Evolutionary conservation across 1,140 invertebrate species (phyloP).

Genomic region (Drosophila varians): DNA sequence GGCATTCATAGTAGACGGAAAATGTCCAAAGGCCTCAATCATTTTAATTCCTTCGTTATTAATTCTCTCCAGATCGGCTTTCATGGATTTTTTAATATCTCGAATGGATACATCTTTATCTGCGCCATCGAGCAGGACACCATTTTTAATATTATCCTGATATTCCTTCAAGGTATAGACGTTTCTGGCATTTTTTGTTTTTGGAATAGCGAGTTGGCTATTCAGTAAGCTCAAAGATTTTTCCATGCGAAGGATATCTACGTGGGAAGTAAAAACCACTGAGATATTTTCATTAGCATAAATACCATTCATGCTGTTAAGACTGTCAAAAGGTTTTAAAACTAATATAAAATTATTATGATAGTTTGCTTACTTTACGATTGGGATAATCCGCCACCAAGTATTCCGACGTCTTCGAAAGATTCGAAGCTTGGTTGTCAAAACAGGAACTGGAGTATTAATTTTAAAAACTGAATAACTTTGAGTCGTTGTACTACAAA

Average conservation of each 20-base stretch:
- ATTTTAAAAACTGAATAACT: slow-evolving; percentile 39
- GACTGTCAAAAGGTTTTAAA: slow-evolving; percentile 10
- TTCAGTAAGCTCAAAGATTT: slow-evolving; percentile 13
- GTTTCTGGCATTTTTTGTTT: not conserved
- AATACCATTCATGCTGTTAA: slow-evolving; percentile 56
- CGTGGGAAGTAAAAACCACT: slow-evolving; percentile 28
- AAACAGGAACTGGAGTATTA: slow-evolving; percentile 29
- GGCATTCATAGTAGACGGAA: slow-evolving; percentile 6
- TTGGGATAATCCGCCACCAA: slow-evolving; percentile 55
- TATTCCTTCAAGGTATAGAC: not conserved
- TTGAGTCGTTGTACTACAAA: not conserved
- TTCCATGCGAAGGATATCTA: slow-evolving; percentile 31
- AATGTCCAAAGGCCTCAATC: slow-evolving; percentile 18
- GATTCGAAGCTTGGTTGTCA: slow-evolving; percentile 44
- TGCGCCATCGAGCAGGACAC: slow-evolving; percentile 8
- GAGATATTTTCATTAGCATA: slow-evolving; percentile 46
- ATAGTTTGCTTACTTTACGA: slow-evolving; percentile 28
- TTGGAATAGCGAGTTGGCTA: slow-evolving; percentile 28
- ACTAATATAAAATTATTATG: no score
- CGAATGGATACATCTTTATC: not conserved
- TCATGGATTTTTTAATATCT: not conserved
- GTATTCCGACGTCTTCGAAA: slow-evolving; percentile 46
- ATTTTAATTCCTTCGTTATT: not conserved
- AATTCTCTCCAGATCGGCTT: not conserved
- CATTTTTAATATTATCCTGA: slow-evolving; percentile 3